Evolutionary conservation across 1,140 invertebrate genomes (phyloP).

Genomic region (Agrypnia vestita): DNA sequence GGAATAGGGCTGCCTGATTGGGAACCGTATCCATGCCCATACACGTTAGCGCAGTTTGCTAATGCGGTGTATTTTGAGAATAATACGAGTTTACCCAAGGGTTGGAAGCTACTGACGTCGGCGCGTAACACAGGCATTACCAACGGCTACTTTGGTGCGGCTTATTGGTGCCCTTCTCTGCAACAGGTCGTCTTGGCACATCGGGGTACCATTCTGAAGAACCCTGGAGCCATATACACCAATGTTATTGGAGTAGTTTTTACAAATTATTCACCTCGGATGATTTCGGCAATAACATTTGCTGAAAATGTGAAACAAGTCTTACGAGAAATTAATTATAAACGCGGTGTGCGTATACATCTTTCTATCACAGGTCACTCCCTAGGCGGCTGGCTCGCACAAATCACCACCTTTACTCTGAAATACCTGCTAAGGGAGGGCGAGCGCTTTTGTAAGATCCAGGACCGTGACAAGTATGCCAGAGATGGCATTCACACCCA

Average conservation of each 20-base stretch:
- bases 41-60: no score
- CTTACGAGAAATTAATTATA: background rate
- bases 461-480: background rate
- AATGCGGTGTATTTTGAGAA: background rate
- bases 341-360: background rate
- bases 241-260: background rate
- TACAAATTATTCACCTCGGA: background rate
- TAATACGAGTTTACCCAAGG: background rate
- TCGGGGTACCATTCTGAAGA: background rate
- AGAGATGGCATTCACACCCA: background rate
- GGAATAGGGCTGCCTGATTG: no score
- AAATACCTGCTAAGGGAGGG: background rate
- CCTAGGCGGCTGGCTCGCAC: constrained; percentile 12
- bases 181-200: constrained; percentile 18
- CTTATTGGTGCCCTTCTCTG: background rate
- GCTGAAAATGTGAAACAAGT: background rate
- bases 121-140: background rate
- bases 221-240: background rate
- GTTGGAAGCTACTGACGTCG: constrained; percentile 11
- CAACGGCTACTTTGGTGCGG: constrained; percentile 13
- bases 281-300: constrained; percentile 5
- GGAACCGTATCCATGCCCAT: no score
- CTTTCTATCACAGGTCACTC: constrained; percentile 13
- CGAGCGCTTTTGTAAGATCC: background rate
- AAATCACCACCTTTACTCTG: background rate